These are phyloP conservation scores for Hetaerina titia DNA, from an alignment of 2,888 invertebrate species.

Conservation along the genomic window DNA sequence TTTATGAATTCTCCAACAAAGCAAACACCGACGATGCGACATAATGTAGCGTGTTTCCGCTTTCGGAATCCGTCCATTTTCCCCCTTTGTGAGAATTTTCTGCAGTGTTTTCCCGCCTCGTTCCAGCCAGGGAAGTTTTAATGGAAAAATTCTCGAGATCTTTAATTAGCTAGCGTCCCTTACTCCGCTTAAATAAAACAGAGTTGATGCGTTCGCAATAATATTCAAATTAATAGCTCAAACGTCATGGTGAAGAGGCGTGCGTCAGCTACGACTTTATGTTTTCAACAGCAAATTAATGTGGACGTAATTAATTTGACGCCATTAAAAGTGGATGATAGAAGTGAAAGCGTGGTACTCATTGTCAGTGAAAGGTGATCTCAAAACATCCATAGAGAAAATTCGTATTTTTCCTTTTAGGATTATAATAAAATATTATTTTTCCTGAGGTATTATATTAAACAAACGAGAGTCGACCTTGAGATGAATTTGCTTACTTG, in stretches of 20 bases:
- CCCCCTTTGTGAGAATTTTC: neutral
- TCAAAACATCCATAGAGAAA: too few species aligned
- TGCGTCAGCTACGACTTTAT: neutral
- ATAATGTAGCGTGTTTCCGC: neutral
- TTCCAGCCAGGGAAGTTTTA: neutral
- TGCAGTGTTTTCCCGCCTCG: neutral
- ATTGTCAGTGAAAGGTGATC: too few species aligned
- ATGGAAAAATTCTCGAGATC: neutral
- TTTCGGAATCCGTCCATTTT: neutral
- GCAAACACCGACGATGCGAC: neutral
- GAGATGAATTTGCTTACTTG: too few species aligned
- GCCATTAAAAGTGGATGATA: neutral
- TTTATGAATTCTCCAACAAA: neutral
- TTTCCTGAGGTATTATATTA: too few species aligned
- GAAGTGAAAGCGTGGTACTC: too few species aligned
- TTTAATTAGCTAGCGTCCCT: neutral
- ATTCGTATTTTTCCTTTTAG: too few species aligned
- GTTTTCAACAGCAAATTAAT: neutral
- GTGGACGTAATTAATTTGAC: neutral
- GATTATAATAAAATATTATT: too few species aligned
- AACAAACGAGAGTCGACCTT: too few species aligned
- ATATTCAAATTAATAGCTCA: neutral
- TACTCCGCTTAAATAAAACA: too few species aligned
- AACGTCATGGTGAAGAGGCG: neutral
- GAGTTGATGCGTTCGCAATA: too few species aligned